Base-by-base conservation (phyloP, 2,797 vertebrate genomes). In the Chromis chromis region DNA sequence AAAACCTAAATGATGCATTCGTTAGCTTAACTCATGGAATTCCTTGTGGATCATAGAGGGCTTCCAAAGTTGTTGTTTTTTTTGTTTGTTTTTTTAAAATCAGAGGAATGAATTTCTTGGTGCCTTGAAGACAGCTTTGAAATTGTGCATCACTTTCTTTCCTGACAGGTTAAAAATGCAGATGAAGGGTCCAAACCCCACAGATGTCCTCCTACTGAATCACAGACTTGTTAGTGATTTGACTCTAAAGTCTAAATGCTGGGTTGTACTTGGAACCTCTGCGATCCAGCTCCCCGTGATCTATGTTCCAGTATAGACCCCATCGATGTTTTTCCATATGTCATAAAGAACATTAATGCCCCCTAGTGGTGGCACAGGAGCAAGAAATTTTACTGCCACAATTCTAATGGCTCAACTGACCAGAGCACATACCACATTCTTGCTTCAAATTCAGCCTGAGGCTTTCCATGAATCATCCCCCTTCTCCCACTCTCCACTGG, bases 301-400 rank as follows among this genome's bases (percentile, higher is more conserved):
- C 12, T 14, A 24, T 31, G 25, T 27, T 44, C 11, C 36, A 44
- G 17, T 33, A 8, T n/a, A n/a, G n/a, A n/a, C n/a, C n/a, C n/a
- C 3, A 22, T 16, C 16, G 9, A 8, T 12, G 33, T 4, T 42
- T 21, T 21, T 44, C 24, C 1, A 56, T 0, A 2, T n/a, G 31
- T 68, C 73, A 61, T 31, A 70, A 92, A 88, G 88, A 88, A 48
- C 92, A 88, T 86, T 79, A 93, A 94, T 93, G 94, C 95, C 96
- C 94, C 91, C 96, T 96, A 92, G 85, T 94, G 96, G 86, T 93
- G 94, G 89, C 50, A 58, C 1, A 22, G 39, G 0, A 36, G 14
- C 55, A 60, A 27, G 28, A 61, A 50, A 78, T 21, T 9, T 8
- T 3, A 19, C 8, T 17, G 10, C n/a, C 36, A 49, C 48, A 25